Percentiles rank a stretch among this genome's conserved stretches.
Conservation (phyloP, 2,113 vertebrate genomes). For the Gymnobelideus leadbeateri region DNA sequence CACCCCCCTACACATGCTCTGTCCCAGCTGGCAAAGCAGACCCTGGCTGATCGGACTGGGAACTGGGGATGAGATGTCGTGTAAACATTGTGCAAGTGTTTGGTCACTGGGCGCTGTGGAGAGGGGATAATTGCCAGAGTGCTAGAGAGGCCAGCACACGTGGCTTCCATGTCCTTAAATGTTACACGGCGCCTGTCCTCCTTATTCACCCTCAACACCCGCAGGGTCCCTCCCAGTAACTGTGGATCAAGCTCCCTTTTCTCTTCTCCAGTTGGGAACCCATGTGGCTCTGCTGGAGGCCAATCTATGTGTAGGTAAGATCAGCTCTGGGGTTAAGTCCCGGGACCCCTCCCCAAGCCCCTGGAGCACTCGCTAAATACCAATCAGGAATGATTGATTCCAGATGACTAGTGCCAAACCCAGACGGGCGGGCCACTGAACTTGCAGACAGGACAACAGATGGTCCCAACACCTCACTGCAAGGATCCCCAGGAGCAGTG, state of each 20-base stretch:
- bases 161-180: constrained; percentile 5
- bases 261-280: neutral
- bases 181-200: neutral
- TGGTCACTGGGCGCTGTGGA: neutral
- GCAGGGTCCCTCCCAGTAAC: neutral
- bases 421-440: neutral
- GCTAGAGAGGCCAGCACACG: neutral
- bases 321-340: neutral
- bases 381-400: neutral
- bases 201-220: neutral
- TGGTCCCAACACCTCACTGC: neutral
- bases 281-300: neutral
- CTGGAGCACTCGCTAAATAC: neutral
- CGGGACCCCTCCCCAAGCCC: neutral
- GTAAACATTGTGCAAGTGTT: constrained; percentile 9
- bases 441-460: neutral
- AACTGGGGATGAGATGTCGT: constrained; percentile 3
- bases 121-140: neutral
- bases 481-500: neutral
- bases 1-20: neutral
- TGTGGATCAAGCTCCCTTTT: neutral
- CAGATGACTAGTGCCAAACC: neutral
- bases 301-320: neutral
- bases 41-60: neutral
- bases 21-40: constrained; percentile 3